phyloP scores from a whole-genome alignment of 1,140 invertebrate genomes.

The Aphidius gifuensis region DNA sequence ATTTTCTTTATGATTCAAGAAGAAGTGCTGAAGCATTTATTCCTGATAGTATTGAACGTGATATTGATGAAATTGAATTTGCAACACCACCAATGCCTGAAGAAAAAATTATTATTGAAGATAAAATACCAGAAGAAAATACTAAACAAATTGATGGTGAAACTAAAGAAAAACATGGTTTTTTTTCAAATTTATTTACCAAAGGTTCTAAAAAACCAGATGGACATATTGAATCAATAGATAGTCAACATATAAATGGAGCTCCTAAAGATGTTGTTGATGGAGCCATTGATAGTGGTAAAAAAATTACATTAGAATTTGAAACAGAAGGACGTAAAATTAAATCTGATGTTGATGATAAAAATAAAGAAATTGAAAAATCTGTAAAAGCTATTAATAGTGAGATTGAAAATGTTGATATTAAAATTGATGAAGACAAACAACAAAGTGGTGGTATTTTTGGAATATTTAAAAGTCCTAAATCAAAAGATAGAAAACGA shows the following conservation, averaged over 20 bases:
- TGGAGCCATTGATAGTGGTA: no score
- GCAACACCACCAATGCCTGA: no score
- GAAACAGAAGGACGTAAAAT: slow-evolving; percentile 11
- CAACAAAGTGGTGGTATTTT: slow-evolving; percentile 31
- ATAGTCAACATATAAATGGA: not conserved
- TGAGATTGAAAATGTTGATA: slow-evolving; percentile 5
- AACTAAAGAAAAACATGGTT: slow-evolving; percentile 25
- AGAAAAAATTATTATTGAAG: not conserved
- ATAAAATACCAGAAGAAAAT: slow-evolving; percentile 1
- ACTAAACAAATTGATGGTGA: slow-evolving; percentile 2
- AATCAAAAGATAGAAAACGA: slow-evolving; percentile 35
- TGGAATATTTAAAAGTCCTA: slow-evolving; percentile 39
- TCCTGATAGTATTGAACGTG: not conserved
- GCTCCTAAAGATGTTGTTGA: slow-evolving; percentile 12
- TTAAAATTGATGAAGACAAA: slow-evolving; percentile 16
- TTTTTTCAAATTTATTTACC: slow-evolving; percentile 26
- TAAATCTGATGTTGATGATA: slow-evolving; percentile 12
- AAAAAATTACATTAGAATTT: no score
- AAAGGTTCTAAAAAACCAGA: slow-evolving; percentile 25
- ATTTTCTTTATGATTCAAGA: slow-evolving; percentile 29
- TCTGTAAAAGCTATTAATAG: slow-evolving; percentile 2
- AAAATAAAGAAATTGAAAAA: slow-evolving; percentile 7
- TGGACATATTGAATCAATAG: slow-evolving; percentile 14
- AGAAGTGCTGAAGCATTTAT: slow-evolving; percentile 26
- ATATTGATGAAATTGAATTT: slow-evolving; percentile 7